Evolutionary conservation across 1,140 invertebrate genomes (phyloP), one percentile per base, ranked within the genome.

Genomic region (Leptonema lineaticorne): DNA sequence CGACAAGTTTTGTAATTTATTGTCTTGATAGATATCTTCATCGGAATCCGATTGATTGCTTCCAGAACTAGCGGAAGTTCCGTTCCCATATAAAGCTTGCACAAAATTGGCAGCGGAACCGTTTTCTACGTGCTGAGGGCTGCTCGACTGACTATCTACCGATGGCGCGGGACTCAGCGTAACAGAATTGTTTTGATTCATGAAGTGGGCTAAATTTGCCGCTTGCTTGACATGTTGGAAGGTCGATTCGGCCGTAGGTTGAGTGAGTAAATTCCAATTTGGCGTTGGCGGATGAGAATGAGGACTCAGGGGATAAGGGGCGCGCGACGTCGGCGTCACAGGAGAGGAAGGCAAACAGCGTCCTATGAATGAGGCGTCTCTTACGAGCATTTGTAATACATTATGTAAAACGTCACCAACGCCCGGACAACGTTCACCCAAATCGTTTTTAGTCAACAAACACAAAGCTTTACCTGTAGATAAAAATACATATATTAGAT

Each of bases 381-480:
- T 86, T 29, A 94, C 89, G 8, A 97, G 82, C 82, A 95, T 89
- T 73, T 94, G 91, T 20, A 98, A 85, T 2, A 94, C 92, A 81
- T 98, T 97, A 83, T 94, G 94, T 59, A 98, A 81, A 6, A 98
- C 89, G 77, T 97, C 95, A 0, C 95, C 95, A 16, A 93, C 93
- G 0, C 93, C 91, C 0, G 94, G 94, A 73, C 93, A 93, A 64
- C 95, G 84, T 75, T 96, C 94, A 4, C 90, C 92, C 66, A 97
- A 85, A 80, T 97, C 95, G 2, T 87, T 88, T 77, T 96, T 92
- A 18, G 92, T 96, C 63, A 97, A 80, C 33, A 98, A 82, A 77
- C 94, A 96, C 63, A 97, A 78, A 0, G 94, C 95, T 82, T 96
- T 96, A 50, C 91, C 90, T 92, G 80, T 37, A 74, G 74, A 41